These are phyloP conservation scores for Panthera leo DNA, from an alignment of 2,113 vertebrate genomes.

Conservation along the genomic window DNA sequence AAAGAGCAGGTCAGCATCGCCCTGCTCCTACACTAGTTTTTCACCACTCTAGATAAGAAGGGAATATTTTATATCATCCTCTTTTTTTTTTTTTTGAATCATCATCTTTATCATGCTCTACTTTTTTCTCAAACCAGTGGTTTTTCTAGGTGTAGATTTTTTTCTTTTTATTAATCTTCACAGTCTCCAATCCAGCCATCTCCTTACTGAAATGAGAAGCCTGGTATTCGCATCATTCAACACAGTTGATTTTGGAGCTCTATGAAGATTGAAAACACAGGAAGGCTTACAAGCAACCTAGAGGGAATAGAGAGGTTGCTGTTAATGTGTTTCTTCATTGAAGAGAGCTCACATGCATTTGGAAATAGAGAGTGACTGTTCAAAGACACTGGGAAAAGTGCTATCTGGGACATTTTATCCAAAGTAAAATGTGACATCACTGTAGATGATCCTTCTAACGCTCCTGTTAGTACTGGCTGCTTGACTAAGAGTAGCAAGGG, in stretches of 20 bases:
- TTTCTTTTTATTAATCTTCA: conserved; percentile 81
- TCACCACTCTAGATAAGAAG: conserved; percentile 69
- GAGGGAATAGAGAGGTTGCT: conserved; percentile 80
- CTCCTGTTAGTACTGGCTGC: conserved; percentile 9
- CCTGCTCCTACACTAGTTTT: conserved; percentile 66
- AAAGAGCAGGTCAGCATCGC: conserved; percentile 69
- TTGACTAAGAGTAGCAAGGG: background rate
- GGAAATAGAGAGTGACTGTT: conserved; percentile 80
- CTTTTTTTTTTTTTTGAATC: conserved; percentile 64
- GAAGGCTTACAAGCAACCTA: conserved; percentile 78
- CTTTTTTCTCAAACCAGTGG: conserved; percentile 63
- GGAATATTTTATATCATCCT: conserved; percentile 76
- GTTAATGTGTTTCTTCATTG: conserved; percentile 81
- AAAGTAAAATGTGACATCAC: conserved; percentile 46
- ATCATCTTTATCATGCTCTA: conserved; percentile 73
- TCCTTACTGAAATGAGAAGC: conserved; percentile 79
- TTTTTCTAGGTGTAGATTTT: conserved; percentile 78
- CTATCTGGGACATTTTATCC: conserved; percentile 46
- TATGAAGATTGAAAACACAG: conserved; percentile 84
- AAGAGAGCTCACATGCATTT: conserved; percentile 75
- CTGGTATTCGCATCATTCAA: conserved; percentile 78
- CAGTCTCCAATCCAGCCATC: conserved; percentile 72
- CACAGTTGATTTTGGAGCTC: conserved; percentile 73
- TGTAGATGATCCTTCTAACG: conserved; percentile 7
- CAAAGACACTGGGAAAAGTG: conserved; percentile 72